phyloP scores from a whole-genome alignment of 2,113 vertebrate genomes.

The Lagopus leucura region DNA sequence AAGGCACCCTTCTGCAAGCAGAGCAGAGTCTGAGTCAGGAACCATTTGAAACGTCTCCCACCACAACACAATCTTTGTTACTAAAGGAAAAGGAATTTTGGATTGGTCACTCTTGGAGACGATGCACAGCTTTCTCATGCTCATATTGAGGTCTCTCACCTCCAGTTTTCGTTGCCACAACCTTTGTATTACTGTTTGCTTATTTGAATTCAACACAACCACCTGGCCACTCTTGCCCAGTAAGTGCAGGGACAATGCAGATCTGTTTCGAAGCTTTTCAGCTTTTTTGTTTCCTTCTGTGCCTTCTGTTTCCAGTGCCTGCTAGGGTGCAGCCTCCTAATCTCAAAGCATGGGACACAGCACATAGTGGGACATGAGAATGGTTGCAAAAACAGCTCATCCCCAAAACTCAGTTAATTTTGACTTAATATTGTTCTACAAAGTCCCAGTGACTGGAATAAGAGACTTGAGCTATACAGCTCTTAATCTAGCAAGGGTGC shows the following conservation, averaged over 20 bases:
- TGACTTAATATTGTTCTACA: not conserved
- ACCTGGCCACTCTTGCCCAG: not conserved
- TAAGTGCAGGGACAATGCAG: not conserved
- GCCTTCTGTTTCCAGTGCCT: slow-evolving; percentile 32
- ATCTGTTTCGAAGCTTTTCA: not conserved
- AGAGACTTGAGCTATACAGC: not conserved
- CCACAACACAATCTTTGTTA: fast-evolving
- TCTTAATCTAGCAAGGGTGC: not conserved
- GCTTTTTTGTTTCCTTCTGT: not conserved
- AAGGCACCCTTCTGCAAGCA: not conserved
- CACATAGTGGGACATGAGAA: not conserved
- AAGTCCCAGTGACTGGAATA: not conserved
- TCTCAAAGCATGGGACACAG: not conserved
- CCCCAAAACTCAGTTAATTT: not conserved
- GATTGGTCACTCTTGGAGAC: not conserved
- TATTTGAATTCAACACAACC: not conserved
- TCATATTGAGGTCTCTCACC: not conserved
- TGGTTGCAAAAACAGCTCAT: not conserved
- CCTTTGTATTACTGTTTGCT: not conserved
- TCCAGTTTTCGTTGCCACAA: not conserved
- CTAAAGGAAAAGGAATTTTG: not conserved
- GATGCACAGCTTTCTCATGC: not conserved
- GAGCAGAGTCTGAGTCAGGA: not conserved
- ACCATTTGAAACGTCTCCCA: not conserved
- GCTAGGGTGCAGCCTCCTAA: slow-evolving; percentile 70